Evolutionary conservation across 2,113 vertebrate species (phyloP).

Genomic region (Corythornis cristatus): DNA sequence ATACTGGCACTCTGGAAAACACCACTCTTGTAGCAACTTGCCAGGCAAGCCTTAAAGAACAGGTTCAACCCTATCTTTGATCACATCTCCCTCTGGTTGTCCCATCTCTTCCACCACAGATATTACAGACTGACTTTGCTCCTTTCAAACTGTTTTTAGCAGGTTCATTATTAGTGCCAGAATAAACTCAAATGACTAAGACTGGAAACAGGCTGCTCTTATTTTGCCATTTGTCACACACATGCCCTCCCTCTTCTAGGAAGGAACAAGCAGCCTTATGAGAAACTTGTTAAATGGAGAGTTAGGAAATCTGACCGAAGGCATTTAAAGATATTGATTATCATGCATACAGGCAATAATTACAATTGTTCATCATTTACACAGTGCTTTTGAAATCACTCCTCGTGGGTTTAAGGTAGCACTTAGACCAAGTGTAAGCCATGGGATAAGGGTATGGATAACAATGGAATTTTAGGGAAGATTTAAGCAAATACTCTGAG

Average conservation of each 20-base stretch:
- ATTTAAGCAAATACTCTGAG: constrained; percentile 45
- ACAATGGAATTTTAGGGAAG: constrained; percentile 44
- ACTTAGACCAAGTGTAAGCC: neutral
- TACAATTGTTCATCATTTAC: neutral
- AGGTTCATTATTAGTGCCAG: neutral
- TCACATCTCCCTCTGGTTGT: neutral
- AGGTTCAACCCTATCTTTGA: neutral
- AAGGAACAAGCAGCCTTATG: neutral
- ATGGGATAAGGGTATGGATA: neutral
- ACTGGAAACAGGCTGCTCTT: neutral
- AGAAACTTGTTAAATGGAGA: neutral
- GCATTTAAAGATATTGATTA: neutral
- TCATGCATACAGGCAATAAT: neutral
- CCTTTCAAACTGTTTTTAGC: neutral
- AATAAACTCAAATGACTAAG: neutral
- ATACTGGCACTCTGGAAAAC: neutral
- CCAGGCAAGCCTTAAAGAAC: neutral
- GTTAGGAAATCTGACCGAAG: neutral
- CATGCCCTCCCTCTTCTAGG: neutral
- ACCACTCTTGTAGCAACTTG: neutral
- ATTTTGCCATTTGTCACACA: neutral
- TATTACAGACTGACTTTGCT: neutral
- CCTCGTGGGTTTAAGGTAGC: constrained; percentile 4
- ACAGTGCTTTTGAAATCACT: neutral
- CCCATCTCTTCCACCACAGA: neutral